These are phyloP conservation scores for Spondyliosoma cantharus DNA, from an alignment of 2,797 vertebrate genomes.

Conservation along the genomic window DNA sequence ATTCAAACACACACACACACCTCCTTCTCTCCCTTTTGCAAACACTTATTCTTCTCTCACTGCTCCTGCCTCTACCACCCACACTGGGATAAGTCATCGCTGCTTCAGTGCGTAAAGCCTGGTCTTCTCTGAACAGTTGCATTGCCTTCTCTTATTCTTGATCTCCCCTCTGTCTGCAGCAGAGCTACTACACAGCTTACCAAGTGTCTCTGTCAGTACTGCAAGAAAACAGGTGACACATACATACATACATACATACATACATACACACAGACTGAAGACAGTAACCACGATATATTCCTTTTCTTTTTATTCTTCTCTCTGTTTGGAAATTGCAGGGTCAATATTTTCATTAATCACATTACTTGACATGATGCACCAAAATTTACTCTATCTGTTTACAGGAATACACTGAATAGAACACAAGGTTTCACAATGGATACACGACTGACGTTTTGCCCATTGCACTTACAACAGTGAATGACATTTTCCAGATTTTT, in stretches of 20 bases:
- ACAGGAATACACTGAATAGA: constrained; percentile 97
- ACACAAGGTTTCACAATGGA: constrained; percentile 97
- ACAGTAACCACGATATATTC: constrained; percentile 66
- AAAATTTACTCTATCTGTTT: constrained; percentile 93
- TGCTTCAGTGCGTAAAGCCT: constrained; percentile 54
- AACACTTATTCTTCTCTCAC: constrained; percentile 33
- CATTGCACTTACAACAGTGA: constrained; percentile 95
- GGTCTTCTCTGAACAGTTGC: constrained; percentile 58
- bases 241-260: no score
- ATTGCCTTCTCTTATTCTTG: constrained; percentile 48
- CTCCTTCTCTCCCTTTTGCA: constrained; percentile 46
- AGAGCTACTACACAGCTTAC: constrained; percentile 41
- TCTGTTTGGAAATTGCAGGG: constrained; percentile 94
- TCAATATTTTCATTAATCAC: constrained; percentile 94
- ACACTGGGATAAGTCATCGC: constrained; percentile 68
- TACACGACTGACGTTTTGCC: constrained; percentile 92
- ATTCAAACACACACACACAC: constrained; percentile 41
- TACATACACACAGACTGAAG: constrained; percentile 38
- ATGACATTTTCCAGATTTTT: constrained; percentile 84
- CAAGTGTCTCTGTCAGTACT: constrained; percentile 15
- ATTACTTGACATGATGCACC: constrained; percentile 96
- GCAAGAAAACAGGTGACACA: constrained; percentile 8
- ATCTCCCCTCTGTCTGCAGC: constrained; percentile 53
- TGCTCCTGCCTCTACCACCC: constrained; percentile 57
- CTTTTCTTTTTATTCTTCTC: constrained; percentile 92